Evolutionary conservation across 1,140 invertebrate genomes (phyloP).

Genomic region (Saxidomus purpurata): DNA sequence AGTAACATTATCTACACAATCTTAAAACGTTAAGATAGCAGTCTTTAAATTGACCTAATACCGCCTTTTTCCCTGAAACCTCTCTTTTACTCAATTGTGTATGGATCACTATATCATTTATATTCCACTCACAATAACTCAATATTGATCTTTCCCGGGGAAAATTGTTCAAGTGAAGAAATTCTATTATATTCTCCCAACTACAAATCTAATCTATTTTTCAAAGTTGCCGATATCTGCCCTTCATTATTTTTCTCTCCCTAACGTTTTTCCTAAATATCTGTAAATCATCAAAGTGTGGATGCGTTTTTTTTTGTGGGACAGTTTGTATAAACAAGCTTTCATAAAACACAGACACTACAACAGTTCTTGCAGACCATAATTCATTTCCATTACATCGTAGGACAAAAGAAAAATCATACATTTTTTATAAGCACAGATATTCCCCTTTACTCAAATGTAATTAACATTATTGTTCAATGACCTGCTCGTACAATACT

Average conservation of each 20-base stretch:
- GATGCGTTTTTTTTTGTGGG: background rate
- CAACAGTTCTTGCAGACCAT: background rate
- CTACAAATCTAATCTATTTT: slow-evolving; percentile 47
- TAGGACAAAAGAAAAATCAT: background rate
- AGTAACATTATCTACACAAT: background rate
- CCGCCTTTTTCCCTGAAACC: slow-evolving; percentile 2
- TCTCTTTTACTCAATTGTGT: background rate
- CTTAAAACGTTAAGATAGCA: slow-evolving; percentile 25
- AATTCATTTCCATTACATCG: background rate
- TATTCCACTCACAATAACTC: slow-evolving; percentile 23
- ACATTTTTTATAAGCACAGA: too few relatives aligned
- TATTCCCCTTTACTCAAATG: too few relatives aligned
- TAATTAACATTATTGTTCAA: too few relatives aligned
- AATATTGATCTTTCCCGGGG: slow-evolving; percentile 42
- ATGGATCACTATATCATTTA: slow-evolving; percentile 16
- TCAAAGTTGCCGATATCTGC: slow-evolving; percentile 2
- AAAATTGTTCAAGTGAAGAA: slow-evolving; percentile 43
- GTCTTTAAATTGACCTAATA: slow-evolving; percentile 16
- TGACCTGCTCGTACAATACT: too few relatives aligned
- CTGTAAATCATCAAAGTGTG: background rate
- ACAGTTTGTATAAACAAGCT: background rate
- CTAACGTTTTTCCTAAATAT: background rate
- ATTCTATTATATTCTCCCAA: slow-evolving; percentile 11
- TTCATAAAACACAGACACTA: background rate
- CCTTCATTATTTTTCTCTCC: slow-evolving; percentile 23